Evolutionary conservation across 2,113 vertebrate genomes (phyloP), one percentile per base, ranked within the genome.

Genomic region (Paramormyrops kingsleyae): DNA sequence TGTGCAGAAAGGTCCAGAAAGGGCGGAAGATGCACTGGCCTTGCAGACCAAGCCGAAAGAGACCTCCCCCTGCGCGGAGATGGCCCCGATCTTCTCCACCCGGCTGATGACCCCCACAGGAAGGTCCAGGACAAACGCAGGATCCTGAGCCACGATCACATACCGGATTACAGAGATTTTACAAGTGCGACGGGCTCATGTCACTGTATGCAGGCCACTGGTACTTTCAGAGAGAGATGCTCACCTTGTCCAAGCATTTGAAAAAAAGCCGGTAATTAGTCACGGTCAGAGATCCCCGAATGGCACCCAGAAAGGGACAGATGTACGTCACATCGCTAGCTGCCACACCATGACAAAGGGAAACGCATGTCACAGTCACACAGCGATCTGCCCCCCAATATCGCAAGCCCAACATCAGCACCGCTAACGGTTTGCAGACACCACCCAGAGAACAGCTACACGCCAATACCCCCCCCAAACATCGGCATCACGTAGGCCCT

Each of bases 241-340:
- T 93, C 96, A 99, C 99, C 97, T 97, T 96, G 93, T 97, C 98
- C 94, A 96, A 97, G 94, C 97, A 97, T 95, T 97, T 99, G 94
- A 99, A 99, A 94, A 98, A 99, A 4, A 99, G 94, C 89, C 98
- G 97, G 92, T 99, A 99, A 96, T 97, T 99, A 62, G 98, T 99
- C 89, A 99, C 96, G 1, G 96, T 98, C 92, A 99, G 94, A 0
- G 96, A 97, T 94, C 99, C 99, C 91, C 97, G 96, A 77, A 99
- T 93, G 70, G 97, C 97, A 93, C 98, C 99, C 90, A 96, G 96
- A 93, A 99, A 99, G 2, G 98, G 99, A 92, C 99, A 99, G 93
- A 99, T 98, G 87, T 99, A 99, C 90, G 98, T 98, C 90, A 99
- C 96, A 91, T 99, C 98, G 95, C 98, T 97, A 87, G 97, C 99